A percentile compares a stretch with the other conserved stretches of the same genome.
Evolutionary conservation across 2,113 vertebrate genomes (phyloP).

Genomic region (Melospiza melodia): DNA sequence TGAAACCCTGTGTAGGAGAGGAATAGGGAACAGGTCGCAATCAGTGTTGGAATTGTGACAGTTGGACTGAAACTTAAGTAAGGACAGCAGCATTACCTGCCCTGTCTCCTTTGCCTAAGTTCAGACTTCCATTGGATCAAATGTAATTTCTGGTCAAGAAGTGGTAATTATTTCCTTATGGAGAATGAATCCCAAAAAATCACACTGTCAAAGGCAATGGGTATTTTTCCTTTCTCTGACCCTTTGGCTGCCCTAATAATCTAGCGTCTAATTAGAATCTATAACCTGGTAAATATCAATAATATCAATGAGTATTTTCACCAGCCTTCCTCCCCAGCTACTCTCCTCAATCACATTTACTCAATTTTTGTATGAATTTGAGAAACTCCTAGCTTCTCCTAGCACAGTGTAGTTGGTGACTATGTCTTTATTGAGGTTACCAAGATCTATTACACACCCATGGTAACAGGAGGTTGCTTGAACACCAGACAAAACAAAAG

Average conservation of each 20-base stretch:
- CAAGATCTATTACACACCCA: background rate
- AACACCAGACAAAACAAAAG: background rate
- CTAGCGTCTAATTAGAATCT: background rate
- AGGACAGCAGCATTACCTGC: background rate
- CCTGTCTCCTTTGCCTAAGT: background rate
- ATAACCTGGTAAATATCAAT: background rate
- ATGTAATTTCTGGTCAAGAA: background rate
- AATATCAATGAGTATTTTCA: background rate
- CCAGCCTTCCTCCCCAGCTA: background rate
- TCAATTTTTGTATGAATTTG: background rate
- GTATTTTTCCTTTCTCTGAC: background rate
- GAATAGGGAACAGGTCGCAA: background rate
- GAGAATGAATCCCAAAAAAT: background rate
- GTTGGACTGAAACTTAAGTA: background rate
- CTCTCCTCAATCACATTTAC: background rate
- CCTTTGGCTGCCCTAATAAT: background rate
- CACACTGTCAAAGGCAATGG: background rate
- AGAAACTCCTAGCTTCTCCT: background rate
- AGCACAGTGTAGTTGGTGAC: background rate
- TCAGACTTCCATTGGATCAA: background rate
- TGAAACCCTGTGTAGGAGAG: background rate
- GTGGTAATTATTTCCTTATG: background rate
- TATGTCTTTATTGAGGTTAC: background rate
- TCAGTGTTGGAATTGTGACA: background rate
- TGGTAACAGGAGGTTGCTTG: background rate